Conservation (phyloP, 2,113 vertebrate genomes). For the Condylura cristata region DNA sequence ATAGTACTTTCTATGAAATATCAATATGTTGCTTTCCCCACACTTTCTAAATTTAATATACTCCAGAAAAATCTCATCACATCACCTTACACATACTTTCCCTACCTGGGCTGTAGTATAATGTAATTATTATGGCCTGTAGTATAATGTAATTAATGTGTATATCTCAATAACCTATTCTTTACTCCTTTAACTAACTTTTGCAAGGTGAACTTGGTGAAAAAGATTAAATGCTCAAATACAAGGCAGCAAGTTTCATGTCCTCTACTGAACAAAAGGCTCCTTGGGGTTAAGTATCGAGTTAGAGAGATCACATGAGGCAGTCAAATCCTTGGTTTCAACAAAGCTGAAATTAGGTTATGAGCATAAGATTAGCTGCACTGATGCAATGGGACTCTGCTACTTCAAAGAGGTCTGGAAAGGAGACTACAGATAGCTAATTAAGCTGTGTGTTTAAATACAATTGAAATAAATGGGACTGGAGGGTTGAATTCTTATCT, state of each 20-base stretch:
- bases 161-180: not conserved
- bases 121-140: not conserved
- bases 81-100: not conserved
- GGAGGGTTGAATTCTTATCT: slow-evolving; percentile 72
- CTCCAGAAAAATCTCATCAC: not conserved
- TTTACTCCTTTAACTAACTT: slow-evolving; percentile 34
- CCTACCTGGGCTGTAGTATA: not conserved
- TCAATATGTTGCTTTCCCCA: slow-evolving; percentile 29
- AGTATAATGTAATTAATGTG: not conserved
- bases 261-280: not conserved
- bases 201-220: slow-evolving; percentile 29
- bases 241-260: not conserved
- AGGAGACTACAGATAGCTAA: slow-evolving; percentile 43
- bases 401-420: slow-evolving; percentile 59
- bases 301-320: not conserved
- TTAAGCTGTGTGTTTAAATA: slow-evolving; percentile 65
- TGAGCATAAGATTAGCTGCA: slow-evolving; percentile 48
- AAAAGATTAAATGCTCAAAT: not conserved
- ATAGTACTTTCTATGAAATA: slow-evolving; percentile 44
- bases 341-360: slow-evolving; percentile 53
- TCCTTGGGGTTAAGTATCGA: not conserved
- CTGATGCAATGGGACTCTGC: slow-evolving; percentile 12
- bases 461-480: slow-evolving; percentile 54
- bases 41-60: not conserved
- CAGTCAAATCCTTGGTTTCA: slow-evolving; percentile 43